phyloP scores from a whole-genome alignment of 2,113 vertebrate genomes.

The Aptenodytes patagonicus region DNA sequence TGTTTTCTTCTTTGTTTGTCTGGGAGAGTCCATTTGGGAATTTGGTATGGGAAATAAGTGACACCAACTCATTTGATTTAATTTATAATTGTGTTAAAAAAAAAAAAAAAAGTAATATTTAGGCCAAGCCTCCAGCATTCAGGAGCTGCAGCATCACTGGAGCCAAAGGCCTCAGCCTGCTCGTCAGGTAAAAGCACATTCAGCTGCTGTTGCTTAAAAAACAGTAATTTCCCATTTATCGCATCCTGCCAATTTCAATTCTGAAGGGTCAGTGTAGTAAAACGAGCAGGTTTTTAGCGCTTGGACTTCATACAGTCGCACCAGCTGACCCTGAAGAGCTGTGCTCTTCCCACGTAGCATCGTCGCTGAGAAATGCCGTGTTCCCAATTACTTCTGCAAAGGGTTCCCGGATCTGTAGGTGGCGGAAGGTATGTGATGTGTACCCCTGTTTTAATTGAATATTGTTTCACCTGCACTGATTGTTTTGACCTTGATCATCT shows the following conservation, averaged over 20 bases:
- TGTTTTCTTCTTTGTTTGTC: neutral
- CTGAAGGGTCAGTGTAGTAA: neutral
- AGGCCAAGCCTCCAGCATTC: neutral
- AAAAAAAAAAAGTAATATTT: neutral
- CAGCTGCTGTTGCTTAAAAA: neutral
- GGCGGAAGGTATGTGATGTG: neutral
- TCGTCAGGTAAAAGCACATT: neutral
- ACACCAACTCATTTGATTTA: neutral
- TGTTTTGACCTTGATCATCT: neutral
- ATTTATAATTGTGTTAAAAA: neutral
- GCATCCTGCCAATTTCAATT: fast-evolving
- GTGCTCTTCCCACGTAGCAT: fast-evolving
- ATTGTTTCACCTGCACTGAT: neutral
- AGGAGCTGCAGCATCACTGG: neutral
- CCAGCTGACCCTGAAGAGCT: neutral
- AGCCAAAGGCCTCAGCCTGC: neutral
- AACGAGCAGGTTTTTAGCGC: fast-evolving
- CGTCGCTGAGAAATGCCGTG: fast-evolving
- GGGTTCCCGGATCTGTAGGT: neutral
- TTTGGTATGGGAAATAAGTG: neutral
- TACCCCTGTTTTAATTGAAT: neutral
- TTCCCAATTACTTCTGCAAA: neutral
- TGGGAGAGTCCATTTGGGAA: neutral
- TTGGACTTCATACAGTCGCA: fast-evolving
- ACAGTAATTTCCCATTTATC: neutral